Evolutionary conservation across 2,797 vertebrate species (phyloP).

Genomic region (Mus spretus): DNA sequence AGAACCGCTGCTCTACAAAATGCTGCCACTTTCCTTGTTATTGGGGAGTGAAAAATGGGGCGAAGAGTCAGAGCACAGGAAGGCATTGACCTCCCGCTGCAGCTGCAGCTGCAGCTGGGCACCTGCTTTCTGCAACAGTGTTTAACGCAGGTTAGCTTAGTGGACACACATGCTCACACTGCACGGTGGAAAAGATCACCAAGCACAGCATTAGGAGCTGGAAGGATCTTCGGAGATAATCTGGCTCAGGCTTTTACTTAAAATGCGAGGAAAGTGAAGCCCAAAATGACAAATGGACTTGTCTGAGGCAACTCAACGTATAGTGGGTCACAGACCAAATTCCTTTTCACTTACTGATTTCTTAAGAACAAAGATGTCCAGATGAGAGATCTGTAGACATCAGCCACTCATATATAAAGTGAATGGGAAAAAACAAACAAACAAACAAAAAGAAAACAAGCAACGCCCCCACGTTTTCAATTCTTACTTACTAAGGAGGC

Average conservation of each 20-base stretch:
- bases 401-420: background rate
- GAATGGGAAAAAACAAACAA: background rate
- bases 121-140: background rate
- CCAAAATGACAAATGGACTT: background rate
- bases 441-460: background rate
- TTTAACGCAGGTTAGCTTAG: background rate
- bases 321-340: background rate
- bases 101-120: constrained; percentile 72
- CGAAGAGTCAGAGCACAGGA: background rate
- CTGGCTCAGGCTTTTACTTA: background rate
- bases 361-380: background rate
- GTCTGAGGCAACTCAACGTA: background rate
- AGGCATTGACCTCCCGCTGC: constrained; percentile 60
- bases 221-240: background rate
- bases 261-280: background rate
- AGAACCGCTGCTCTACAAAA: constrained; percentile 69
- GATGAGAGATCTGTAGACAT: background rate
- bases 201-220: background rate
- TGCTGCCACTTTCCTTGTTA: constrained; percentile 31
- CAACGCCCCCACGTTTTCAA: background rate
- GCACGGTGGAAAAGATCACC: background rate
- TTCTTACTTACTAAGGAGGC: constrained; percentile 7
- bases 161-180: constrained; percentile 64
- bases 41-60: background rate
- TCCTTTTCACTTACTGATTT: background rate